phyloP scores from a whole-genome alignment of 35 echinoderm and acorn worm genomes.

The Strongylocentrotus purpuratus region DNA sequence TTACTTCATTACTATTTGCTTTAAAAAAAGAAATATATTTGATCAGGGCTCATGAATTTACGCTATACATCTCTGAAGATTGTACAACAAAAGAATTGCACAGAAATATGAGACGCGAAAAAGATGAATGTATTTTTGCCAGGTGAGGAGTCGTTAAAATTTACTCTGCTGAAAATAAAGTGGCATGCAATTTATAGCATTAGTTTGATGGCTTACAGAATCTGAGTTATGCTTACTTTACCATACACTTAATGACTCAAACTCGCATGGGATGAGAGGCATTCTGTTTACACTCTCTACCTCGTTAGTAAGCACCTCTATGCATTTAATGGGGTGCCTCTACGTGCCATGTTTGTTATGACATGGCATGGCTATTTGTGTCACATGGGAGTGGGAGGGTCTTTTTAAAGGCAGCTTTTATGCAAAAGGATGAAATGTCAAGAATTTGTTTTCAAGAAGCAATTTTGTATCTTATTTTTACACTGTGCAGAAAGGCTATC shows the following conservation, averaged over 20 bases:
- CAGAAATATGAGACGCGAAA: neutral
- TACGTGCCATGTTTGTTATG: neutral
- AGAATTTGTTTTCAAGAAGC: neutral
- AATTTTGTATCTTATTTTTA: neutral
- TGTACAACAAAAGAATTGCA: neutral
- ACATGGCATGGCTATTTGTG: neutral
- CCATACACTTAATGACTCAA: conserved; percentile 30
- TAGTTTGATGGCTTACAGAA: neutral
- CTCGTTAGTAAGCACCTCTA: neutral
- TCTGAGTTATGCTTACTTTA: neutral
- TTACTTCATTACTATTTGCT: neutral
- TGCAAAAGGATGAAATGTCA: neutral
- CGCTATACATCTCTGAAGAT: no score
- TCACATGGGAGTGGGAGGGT: neutral
- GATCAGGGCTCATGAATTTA: no score
- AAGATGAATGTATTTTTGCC: neutral
- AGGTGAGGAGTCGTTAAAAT: neutral
- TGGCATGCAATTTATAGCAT: neutral
- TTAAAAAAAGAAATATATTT: no score
- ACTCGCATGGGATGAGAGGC: neutral
- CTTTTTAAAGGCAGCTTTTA: neutral
- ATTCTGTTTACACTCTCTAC: conserved; percentile 21
- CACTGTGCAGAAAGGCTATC: neutral
- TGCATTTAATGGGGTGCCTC: neutral
- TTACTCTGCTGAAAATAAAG: neutral